phyloP scores from a whole-genome alignment of 2,888 invertebrate genomes.

The Drosophila subsilvestris region DNA sequence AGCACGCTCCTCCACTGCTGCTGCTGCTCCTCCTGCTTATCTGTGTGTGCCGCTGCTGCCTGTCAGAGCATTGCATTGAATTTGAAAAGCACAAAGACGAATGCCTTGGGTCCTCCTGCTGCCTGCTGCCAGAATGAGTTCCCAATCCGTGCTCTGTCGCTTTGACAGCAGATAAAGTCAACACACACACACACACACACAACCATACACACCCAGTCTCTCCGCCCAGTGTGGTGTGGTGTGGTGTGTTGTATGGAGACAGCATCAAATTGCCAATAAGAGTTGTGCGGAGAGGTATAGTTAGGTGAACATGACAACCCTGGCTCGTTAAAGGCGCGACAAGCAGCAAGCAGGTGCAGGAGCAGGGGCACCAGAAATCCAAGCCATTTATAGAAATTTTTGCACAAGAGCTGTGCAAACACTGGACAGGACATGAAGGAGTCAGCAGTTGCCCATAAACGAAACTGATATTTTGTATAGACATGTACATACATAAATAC shows the following conservation, averaged over 20 bases:
- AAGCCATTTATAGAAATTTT: conserved; percentile 68
- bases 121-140: conserved; percentile 26
- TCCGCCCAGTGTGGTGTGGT: not conserved
- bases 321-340: conserved; percentile 32
- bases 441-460: not conserved
- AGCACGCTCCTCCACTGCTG: not conserved
- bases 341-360: not conserved
- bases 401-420: conserved; percentile 51
- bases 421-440: conserved; percentile 1
- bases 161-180: conserved; percentile 64
- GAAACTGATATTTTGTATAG: not conserved
- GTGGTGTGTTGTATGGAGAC: not conserved
- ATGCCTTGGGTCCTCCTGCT: not conserved
- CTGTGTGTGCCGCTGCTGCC: not conserved
- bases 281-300: not conserved
- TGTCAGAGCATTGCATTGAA: conserved; percentile 65
- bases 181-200: conserved; percentile 41
- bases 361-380: conserved; percentile 1
- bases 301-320: conserved; percentile 26
- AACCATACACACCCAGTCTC: conserved; percentile 2
- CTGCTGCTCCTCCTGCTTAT: not conserved
- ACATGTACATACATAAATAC: not conserved
- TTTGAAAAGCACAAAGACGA: conserved; percentile 63
- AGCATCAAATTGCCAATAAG: conserved; percentile 62
- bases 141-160: conserved; percentile 41